Evolutionary conservation across 2,113 vertebrate species (phyloP).

Genomic region (Cercocebus atys): DNA sequence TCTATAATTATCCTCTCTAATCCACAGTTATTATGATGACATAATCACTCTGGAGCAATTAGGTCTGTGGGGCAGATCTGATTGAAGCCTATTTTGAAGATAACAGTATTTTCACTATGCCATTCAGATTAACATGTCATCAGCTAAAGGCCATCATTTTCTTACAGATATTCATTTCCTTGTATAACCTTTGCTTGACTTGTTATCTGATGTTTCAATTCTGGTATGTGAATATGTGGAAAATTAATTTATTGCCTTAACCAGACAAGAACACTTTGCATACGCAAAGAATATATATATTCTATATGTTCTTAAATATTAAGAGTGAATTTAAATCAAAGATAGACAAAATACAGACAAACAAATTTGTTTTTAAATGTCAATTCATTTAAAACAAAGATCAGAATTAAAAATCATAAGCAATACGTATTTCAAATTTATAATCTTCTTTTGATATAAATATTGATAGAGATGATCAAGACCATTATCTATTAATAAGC

Average conservation of each 20-base stretch:
- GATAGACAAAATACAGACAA: neutral
- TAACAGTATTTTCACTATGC: neutral
- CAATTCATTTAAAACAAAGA: neutral
- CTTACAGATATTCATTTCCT: neutral
- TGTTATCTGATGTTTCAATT: neutral
- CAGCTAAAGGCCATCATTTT: neutral
- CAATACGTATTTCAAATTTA: neutral
- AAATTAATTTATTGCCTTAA: slow-evolving; percentile 8
- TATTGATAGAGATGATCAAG: neutral
- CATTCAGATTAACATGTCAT: neutral
- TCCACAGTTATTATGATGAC: neutral
- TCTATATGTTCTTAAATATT: neutral
- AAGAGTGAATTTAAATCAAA: slow-evolving; percentile 24
- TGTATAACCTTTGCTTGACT: neutral
- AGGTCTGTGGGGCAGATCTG: neutral
- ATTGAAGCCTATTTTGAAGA: neutral
- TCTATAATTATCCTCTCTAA: neutral
- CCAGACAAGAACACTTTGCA: neutral
- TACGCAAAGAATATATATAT: too few relatives aligned
- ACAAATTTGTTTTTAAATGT: neutral
- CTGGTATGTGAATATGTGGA: neutral
- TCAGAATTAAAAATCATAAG: neutral
- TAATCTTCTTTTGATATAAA: neutral
- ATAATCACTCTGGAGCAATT: neutral
- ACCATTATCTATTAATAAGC: neutral